Conservation (phyloP, 2,888 invertebrate species). For the Synergus umbraculus region DNA sequence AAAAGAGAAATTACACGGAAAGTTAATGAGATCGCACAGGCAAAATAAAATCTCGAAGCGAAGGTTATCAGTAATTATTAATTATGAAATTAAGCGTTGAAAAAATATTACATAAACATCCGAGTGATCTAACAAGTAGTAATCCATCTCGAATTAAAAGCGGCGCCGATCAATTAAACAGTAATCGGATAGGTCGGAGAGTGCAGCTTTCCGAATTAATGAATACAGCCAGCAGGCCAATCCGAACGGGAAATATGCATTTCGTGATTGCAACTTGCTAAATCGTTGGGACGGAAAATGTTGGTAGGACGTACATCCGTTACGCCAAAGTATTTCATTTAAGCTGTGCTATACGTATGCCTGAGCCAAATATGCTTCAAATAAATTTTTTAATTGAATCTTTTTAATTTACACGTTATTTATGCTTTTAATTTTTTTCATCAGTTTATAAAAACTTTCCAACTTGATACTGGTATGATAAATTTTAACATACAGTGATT, state of each 20-base stretch:
- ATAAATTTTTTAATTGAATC: not conserved
- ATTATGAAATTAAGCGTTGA: not conserved
- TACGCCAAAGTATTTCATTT: not conserved
- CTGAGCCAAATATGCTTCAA: not conserved
- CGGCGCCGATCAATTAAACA: slow-evolving; percentile 52
- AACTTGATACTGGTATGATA: too few relatives aligned
- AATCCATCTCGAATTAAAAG: slow-evolving; percentile 15
- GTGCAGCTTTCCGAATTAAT: slow-evolving; percentile 62
- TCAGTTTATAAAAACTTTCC: not conserved
- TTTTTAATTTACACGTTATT: not conserved
- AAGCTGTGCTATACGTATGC: not conserved
- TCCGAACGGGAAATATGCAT: slow-evolving; percentile 47
- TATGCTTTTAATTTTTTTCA: not conserved
- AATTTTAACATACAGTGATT: too few relatives aligned
- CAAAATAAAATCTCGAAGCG: too few relatives aligned
- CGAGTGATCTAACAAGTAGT: slow-evolving; percentile 3
- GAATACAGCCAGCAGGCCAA: slow-evolving; percentile 52
- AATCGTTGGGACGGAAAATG: slow-evolving; percentile 60
- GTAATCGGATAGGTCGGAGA: slow-evolving; percentile 54
- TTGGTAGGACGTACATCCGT: slow-evolving; percentile 7
- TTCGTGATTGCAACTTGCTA: slow-evolving; percentile 56
- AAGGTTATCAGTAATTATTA: not conserved
- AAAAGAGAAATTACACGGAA: slow-evolving; percentile 39
- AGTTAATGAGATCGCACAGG: slow-evolving; percentile 61
- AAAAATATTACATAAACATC: not conserved